Percentiles rank a stretch among this genome's conserved stretches.
These are phyloP conservation scores for Mellilla xanthometata DNA, from an alignment of 2,888 invertebrate genomes.

Conservation along the genomic window DNA sequence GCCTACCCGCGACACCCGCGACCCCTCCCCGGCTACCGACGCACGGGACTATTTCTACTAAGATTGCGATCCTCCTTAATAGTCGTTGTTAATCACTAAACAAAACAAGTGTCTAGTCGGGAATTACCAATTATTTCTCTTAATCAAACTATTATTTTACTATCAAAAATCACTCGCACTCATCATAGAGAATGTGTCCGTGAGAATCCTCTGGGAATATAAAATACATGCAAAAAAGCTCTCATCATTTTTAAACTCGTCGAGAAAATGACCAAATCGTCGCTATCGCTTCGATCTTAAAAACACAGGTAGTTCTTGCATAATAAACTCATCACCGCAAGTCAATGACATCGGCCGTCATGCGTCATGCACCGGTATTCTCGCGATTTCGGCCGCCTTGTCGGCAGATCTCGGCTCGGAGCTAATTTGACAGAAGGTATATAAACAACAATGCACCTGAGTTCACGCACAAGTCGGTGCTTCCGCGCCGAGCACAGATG, in stretches of 20 bases:
- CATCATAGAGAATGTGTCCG: no score
- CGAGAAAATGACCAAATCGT: conserved; percentile 18
- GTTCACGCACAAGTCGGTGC: conserved; percentile 33
- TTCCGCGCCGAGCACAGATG: conserved; percentile 35
- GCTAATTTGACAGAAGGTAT: conserved; percentile 9
- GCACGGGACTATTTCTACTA: conserved; percentile 40
- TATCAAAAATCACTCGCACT: not conserved
- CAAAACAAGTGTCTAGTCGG: no score
- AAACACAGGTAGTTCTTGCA: conserved; percentile 22
- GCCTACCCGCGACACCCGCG: conserved; percentile 59
- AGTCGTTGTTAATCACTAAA: conserved; percentile 40
- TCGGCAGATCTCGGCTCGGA: not conserved
- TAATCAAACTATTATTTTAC: no score
- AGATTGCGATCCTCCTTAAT: conserved; percentile 43
- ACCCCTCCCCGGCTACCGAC: conserved; percentile 54
- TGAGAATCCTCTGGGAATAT: conserved; percentile 13
- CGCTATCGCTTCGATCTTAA: conserved; percentile 21
- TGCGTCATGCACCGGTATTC: conserved; percentile 24
- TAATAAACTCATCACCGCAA: conserved; percentile 23
- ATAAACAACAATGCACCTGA: conserved; percentile 20
- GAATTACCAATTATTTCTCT: no score
- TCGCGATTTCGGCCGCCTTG: conserved; percentile 15
- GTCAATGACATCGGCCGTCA: conserved; percentile 22
- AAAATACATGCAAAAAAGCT: conserved; percentile 19
- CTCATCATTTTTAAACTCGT: conserved; percentile 10